Conservation (phyloP, 2,113 vertebrate species). For the Pteropus alecto region DNA sequence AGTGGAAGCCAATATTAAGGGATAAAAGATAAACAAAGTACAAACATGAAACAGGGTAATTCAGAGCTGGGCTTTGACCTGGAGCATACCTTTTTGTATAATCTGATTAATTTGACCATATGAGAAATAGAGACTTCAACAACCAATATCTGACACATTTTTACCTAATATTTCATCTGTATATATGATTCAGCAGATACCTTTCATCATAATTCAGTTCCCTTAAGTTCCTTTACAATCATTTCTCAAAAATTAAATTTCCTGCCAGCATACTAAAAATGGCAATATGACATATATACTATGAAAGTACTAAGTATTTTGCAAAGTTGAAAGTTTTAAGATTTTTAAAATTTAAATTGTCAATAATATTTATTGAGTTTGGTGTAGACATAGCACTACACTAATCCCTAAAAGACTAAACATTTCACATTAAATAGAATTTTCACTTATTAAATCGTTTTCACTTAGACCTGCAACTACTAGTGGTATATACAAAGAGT, state of each 20-base stretch:
- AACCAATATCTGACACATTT: neutral
- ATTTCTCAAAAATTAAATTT: constrained; percentile 46
- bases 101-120: neutral
- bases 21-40: neutral
- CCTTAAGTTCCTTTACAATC: constrained; percentile 4
- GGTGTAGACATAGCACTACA: neutral
- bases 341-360: constrained; percentile 21
- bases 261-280: constrained; percentile 35
- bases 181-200: neutral
- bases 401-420: neutral
- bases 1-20: neutral
- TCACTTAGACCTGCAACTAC: neutral
- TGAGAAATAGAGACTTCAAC: neutral
- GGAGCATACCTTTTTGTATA: neutral
- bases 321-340: constrained; percentile 39
- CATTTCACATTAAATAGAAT: constrained; percentile 17
- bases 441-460: constrained; percentile 21
- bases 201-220: constrained; percentile 12
- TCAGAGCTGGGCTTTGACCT: neutral
- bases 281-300: neutral
- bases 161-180: neutral
- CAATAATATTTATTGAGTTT: constrained; percentile 8
- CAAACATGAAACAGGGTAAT: neutral
- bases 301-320: constrained; percentile 19
- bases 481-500: neutral